phyloP scores from a whole-genome alignment of 2,888 invertebrate genomes.

The Anorthoa munda region DNA sequence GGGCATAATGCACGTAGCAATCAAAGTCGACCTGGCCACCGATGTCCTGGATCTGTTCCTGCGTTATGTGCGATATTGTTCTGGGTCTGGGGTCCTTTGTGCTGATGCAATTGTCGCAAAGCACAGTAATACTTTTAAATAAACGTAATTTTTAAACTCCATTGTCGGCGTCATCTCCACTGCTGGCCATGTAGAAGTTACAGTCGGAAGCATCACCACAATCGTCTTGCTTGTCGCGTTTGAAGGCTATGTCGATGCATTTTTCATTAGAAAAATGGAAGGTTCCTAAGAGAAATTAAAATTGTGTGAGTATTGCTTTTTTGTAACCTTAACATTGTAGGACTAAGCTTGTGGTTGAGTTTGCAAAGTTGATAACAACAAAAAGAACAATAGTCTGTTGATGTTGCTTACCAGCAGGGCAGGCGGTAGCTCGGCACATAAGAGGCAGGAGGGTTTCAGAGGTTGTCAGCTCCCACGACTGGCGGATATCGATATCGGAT shows the following conservation, averaged over 20 bases:
- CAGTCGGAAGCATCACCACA: constrained; percentile 97
- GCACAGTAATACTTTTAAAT: constrained; percentile 66
- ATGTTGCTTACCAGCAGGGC: constrained; percentile 93
- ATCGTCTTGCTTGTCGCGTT: constrained; percentile 98
- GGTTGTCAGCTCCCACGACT: constrained; percentile 98
- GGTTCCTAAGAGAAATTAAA: constrained; percentile 92
- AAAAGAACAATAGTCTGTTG: constrained; percentile 49
- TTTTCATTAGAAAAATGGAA: constrained; percentile 98
- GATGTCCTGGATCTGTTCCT: constrained; percentile 97
- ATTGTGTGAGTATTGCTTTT: constrained; percentile 77
- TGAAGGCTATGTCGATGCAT: constrained; percentile 97
- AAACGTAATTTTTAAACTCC: constrained; percentile 70
- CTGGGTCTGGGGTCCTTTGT: constrained; percentile 96
- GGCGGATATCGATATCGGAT: constrained; percentile 93
- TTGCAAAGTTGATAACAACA: constrained; percentile 38
- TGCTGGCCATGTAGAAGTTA: constrained; percentile 97
- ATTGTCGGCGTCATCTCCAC: constrained; percentile 97
- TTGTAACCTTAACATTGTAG: constrained; percentile 73
- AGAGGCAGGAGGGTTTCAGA: constrained; percentile 98
- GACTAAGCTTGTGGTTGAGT: constrained; percentile 56
- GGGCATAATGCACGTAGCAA: constrained; percentile 97
- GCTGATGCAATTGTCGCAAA: constrained; percentile 76
- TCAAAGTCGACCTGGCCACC: constrained; percentile 96
- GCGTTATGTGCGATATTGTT: constrained; percentile 97
- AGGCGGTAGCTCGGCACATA: constrained; percentile 97